A percentile compares a stretch with the other conserved stretches of the same genome.
Conservation (phyloP, 2,888 invertebrate species). For the Cephus nigrinus region DNA sequence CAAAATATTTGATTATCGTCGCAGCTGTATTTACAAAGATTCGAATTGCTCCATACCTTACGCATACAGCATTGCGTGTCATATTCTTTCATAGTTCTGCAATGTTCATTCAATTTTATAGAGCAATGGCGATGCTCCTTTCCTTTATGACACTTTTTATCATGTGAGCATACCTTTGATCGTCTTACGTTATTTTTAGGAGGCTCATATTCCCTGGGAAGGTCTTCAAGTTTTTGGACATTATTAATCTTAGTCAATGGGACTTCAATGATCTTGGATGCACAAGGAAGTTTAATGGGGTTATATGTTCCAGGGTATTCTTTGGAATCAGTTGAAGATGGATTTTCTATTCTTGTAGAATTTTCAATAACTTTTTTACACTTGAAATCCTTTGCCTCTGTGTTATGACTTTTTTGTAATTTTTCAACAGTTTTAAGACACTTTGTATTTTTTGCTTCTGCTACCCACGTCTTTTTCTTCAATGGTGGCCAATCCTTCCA, state of each 20-base stretch:
- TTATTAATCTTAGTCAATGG: background rate
- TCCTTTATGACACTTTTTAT: background rate
- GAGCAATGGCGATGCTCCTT: background rate
- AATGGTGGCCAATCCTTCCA: conserved; percentile 29
- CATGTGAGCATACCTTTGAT: background rate
- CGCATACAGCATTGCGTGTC: background rate
- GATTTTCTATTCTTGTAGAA: background rate
- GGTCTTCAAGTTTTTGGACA: background rate
- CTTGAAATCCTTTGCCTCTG: background rate
- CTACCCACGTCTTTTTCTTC: background rate
- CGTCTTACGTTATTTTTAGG: background rate
- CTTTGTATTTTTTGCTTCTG: too few species aligned
- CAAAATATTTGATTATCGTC: background rate
- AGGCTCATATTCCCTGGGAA: background rate
- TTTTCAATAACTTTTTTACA: background rate
- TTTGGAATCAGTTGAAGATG: background rate
- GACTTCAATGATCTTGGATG: background rate
- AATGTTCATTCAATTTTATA: background rate
- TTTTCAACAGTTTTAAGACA: background rate
- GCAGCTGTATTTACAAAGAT: background rate
- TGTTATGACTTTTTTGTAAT: background rate
- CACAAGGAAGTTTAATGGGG: background rate
- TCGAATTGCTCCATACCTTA: background rate
- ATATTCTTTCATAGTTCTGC: background rate
- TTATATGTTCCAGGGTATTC: background rate